These are phyloP conservation scores for Melipona quadrifasciata DNA, from an alignment of 1,140 invertebrate genomes.

Conservation along the genomic window DNA sequence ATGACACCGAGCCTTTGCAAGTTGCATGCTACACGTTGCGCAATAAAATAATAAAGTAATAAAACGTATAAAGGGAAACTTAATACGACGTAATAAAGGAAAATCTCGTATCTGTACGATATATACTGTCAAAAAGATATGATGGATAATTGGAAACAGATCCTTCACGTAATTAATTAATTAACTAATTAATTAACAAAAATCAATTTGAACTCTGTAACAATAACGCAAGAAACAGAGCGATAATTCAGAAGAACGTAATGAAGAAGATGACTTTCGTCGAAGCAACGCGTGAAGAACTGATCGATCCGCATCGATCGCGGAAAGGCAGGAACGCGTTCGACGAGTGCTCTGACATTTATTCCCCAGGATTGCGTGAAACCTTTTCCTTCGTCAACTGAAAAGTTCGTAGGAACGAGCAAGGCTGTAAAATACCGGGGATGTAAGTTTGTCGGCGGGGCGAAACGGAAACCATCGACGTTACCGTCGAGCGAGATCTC, in stretches of 20 bases:
- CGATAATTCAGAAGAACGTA: background rate
- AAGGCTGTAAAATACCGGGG: background rate
- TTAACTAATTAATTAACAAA: too few species aligned
- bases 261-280: too few species aligned
- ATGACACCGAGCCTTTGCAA: background rate
- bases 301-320: background rate
- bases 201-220: background rate
- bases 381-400: background rate
- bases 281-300: background rate
- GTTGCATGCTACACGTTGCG: too few species aligned
- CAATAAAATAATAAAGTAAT: background rate
- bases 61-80: background rate
- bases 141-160: too few species aligned
- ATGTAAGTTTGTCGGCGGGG: conserved; percentile 6
- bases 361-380: background rate
- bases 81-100: background rate
- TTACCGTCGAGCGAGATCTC: background rate
- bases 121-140: too few species aligned
- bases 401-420: conserved; percentile 9
- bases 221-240: background rate
- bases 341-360: conserved; percentile 8
- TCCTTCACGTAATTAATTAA: too few species aligned
- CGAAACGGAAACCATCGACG: background rate
- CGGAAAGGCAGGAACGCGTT: background rate
- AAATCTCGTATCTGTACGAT: too few species aligned